Evolutionary conservation across 2,113 vertebrate genomes (phyloP).

Genomic region (Ailurus styani): DNA sequence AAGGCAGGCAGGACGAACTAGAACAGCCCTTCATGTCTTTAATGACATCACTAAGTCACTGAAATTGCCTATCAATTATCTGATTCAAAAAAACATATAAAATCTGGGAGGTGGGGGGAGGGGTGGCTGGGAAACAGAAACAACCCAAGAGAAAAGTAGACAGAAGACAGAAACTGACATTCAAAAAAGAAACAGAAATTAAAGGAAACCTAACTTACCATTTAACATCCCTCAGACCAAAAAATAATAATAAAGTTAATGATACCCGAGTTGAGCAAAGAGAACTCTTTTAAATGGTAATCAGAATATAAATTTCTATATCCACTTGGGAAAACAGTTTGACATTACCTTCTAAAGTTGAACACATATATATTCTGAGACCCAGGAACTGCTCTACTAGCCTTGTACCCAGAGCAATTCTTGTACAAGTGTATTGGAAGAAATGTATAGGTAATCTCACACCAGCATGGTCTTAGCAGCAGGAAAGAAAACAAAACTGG

Average conservation of each 20-base stretch:
- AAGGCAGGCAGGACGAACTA: not conserved
- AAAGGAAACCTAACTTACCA: not conserved
- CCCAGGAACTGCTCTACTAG: not conserved
- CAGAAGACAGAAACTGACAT: not conserved
- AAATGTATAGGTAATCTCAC: not conserved
- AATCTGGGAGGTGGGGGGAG: not conserved
- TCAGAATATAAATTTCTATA: not conserved
- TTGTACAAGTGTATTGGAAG: not conserved
- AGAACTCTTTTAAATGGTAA: not conserved
- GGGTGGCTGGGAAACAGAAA: not conserved
- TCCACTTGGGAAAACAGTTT: not conserved
- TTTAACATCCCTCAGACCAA: not conserved
- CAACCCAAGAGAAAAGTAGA: not conserved
- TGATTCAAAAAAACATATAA: not conserved
- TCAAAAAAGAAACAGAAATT: not conserved
- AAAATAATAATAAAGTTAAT: not conserved
- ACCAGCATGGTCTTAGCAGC: not conserved
- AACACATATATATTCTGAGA: not conserved
- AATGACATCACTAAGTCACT: not conserved
- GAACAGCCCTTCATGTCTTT: not conserved
- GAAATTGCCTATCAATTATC: not conserved
- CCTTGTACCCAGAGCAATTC: not conserved
- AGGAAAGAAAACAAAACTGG: not conserved
- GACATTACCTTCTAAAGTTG: not conserved
- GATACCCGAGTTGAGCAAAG: not conserved